Percentiles rank a stretch among this genome's conserved stretches.
Evolutionary conservation across 2,888 invertebrate species (phyloP).

Genomic region (Allygus modestus): DNA sequence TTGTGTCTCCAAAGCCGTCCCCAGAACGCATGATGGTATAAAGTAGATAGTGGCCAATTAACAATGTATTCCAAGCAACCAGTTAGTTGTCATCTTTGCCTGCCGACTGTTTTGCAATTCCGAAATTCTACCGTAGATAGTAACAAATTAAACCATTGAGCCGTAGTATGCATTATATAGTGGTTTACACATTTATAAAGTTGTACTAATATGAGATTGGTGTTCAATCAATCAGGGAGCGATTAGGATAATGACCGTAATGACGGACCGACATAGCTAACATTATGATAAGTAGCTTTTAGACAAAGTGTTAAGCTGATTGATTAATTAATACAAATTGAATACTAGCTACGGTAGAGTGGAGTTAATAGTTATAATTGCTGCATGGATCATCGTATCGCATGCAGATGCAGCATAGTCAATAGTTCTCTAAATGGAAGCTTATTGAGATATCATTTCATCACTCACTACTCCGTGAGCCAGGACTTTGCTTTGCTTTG

Average conservation of each 20-base stretch:
- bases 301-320: slow-evolving; percentile 58
- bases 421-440: slow-evolving; percentile 35
- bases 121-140: too few species aligned
- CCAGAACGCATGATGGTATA: too few species aligned
- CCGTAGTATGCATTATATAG: neutral
- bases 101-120: too few species aligned
- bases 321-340: slow-evolving; percentile 60
- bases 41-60: too few species aligned
- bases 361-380: slow-evolving; percentile 52
- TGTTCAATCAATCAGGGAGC: neutral
- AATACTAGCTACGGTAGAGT: slow-evolving; percentile 32
- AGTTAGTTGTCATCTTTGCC: too few species aligned
- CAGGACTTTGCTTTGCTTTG: neutral
- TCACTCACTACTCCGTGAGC: neutral
- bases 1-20: too few species aligned
- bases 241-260: slow-evolving; percentile 17
- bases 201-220: slow-evolving; percentile 1
- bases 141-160: too few species aligned
- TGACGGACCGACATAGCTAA: slow-evolving; percentile 25
- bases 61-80: too few species aligned
- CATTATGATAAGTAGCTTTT: slow-evolving; percentile 57
- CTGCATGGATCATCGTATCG: slow-evolving; percentile 32
- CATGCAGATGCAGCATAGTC: neutral
- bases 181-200: slow-evolving; percentile 26
- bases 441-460: slow-evolving; percentile 38